Evolutionary conservation across 2,888 invertebrate genomes (phyloP).

Genomic region (Hypolimnas misippus): DNA sequence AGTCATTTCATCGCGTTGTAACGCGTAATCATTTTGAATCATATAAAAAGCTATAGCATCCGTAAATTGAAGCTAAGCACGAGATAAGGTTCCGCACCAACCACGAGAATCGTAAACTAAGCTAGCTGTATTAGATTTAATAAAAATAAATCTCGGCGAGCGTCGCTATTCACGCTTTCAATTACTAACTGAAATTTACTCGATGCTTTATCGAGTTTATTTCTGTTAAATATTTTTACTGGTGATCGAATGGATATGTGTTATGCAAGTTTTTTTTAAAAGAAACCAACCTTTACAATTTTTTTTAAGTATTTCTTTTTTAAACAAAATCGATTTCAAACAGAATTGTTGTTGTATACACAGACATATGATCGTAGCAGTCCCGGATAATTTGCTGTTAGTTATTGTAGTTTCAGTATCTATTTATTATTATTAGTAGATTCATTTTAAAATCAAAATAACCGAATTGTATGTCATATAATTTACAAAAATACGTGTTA

Average conservation of each 20-base stretch:
- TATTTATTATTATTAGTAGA: too few relatives aligned
- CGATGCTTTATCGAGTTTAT: slow-evolving; percentile 3
- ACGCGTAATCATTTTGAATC: neutral
- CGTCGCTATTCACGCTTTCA: slow-evolving; percentile 39
- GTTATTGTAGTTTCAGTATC: too few relatives aligned
- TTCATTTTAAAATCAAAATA: too few relatives aligned
- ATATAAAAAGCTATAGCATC: slow-evolving; percentile 10
- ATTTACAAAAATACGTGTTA: too few relatives aligned
- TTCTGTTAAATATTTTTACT: neutral
- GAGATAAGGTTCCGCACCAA: slow-evolving; percentile 24
- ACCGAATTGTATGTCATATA: too few relatives aligned
- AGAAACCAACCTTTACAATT: too few relatives aligned
- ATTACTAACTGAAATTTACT: slow-evolving; percentile 24
- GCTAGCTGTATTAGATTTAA: slow-evolving; percentile 29
- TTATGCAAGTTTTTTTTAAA: neutral
- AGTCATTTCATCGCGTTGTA: too few relatives aligned
- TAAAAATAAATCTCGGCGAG: slow-evolving; percentile 26
- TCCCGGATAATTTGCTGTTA: too few relatives aligned
- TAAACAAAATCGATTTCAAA: too few relatives aligned
- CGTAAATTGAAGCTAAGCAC: slow-evolving; percentile 11
- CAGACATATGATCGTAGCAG: too few relatives aligned
- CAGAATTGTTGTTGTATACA: too few relatives aligned
- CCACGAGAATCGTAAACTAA: slow-evolving; percentile 32
- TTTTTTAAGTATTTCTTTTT: too few relatives aligned
- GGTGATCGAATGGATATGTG: neutral